Base-by-base conservation (phyloP, 2,888 invertebrate species). In the Nemoura dubitans region DNA sequence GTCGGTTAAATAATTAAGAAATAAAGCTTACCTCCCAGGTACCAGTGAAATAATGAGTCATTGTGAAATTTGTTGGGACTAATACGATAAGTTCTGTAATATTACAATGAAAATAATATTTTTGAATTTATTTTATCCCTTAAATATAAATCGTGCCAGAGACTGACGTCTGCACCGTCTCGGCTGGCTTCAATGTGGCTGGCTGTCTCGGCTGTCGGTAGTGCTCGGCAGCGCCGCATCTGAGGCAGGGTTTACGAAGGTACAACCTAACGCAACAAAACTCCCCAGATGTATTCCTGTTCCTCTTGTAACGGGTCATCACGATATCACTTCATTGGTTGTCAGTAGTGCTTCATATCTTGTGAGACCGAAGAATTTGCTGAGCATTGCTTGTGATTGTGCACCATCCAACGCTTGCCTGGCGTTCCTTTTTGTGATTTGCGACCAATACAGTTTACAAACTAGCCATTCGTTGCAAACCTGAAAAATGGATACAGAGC, bases 11-110 rank as follows among this genome's bases (percentile, higher is more conserved):
- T 25, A 78, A 86, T 30, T 36, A 36, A 25, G 76, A n/a, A 42
- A 83, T 82, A 25, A 26, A 88, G 89, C 90, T 90, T 90, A 93
- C 93, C 92, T 93, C 93, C 93, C 93, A 93, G 89, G 92, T 93
- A 89, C 93, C 93, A 88, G 92, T 90, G 90, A 93, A 93, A 86
- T 92, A 86, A 85, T 87, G 86, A 27, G 81, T 87, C 85, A 87
- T 84, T 43, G 30, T 76, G n/a, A 28, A 76, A 25, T 16, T 14
- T 10, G 21, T 7, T 76, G n/a, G 25, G 25, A 3, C 21, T 59
- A 59, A 59, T 59, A 59, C 16, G 14, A 21, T 21, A 59, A 59
- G 59, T 36, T 6, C 3, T 59, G 59, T 59, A 16, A 10, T 21
- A 59, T 59, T 59, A 16, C 59, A 10, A 59, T 21, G 59, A 14